Evolutionary conservation across 92 coral and sea anemone species (phyloP).

Genomic region (Isaurus tuberculatus): DNA sequence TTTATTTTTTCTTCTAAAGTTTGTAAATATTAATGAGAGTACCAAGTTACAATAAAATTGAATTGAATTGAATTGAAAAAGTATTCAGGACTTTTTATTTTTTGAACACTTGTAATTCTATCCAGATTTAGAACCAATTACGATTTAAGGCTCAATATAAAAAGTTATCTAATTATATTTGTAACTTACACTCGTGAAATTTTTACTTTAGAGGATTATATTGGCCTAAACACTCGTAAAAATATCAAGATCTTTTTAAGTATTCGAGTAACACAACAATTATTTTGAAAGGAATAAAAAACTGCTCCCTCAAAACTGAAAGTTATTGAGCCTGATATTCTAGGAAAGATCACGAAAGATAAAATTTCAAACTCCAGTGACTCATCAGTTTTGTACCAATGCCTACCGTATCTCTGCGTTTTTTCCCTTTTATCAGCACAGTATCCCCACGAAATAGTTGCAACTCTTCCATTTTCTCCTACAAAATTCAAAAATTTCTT

Average conservation of each 20-base stretch:
- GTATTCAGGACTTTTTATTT: too few relatives aligned
- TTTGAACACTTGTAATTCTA: too few relatives aligned
- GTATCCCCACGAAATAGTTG: conserved; percentile 98
- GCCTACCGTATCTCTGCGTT: conserved; percentile 96
- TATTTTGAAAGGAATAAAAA: background rate
- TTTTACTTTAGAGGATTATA: too few relatives aligned
- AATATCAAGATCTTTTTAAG: background rate
- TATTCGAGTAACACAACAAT: conserved; percentile 12
- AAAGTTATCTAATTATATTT: too few relatives aligned
- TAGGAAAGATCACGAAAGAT: background rate
- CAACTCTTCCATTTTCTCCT: conserved; percentile 98
- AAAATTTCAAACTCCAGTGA: conserved; percentile 11
- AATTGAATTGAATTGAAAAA: too few relatives aligned
- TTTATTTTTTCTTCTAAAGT: too few relatives aligned
- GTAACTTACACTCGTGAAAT: too few relatives aligned
- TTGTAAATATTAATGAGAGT: too few relatives aligned
- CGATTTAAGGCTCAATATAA: too few relatives aligned
- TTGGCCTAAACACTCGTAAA: too few relatives aligned
- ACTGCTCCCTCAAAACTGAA: background rate
- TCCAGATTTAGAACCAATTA: too few relatives aligned
- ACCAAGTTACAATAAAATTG: too few relatives aligned
- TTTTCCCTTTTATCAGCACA: conserved; percentile 95
- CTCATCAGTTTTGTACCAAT: conserved; percentile 27
- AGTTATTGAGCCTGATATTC: background rate
- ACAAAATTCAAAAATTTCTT: background rate